Evolutionary conservation across 2,888 invertebrate species (phyloP).

Genomic region (Carabus problematicus): DNA sequence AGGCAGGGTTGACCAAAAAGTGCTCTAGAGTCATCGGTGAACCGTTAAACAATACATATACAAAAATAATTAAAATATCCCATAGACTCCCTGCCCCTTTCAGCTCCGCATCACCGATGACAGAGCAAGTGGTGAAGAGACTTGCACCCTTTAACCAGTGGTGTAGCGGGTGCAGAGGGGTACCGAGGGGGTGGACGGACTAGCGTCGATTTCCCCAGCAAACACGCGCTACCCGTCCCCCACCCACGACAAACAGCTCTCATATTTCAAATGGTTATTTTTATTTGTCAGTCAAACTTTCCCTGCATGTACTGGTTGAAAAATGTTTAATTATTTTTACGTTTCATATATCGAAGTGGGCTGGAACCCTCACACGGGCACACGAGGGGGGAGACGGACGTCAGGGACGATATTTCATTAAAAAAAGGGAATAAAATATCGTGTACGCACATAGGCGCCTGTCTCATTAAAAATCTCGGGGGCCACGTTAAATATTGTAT

Average conservation of each 20-base stretch:
- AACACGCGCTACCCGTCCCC: background rate
- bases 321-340: slow-evolving; percentile 63
- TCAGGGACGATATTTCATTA: slow-evolving; percentile 35
- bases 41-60: slow-evolving; percentile 35
- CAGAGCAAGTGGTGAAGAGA: slow-evolving; percentile 10
- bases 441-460: slow-evolving; percentile 34
- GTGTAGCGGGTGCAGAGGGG: background rate
- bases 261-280: slow-evolving; percentile 62
- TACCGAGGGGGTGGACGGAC: slow-evolving; percentile 2
- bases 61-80: slow-evolving; percentile 42
- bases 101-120: background rate
- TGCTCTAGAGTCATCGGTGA: slow-evolving; percentile 19
- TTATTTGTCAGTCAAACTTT: slow-evolving; percentile 63
- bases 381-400: background rate
- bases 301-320: slow-evolving; percentile 56
- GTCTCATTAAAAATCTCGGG: background rate
- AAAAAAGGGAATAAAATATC: slow-evolving; percentile 42
- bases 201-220: too few relatives aligned
- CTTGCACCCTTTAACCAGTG: background rate
- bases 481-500: too few relatives aligned
- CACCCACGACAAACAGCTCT: slow-evolving; percentile 45
- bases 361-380: slow-evolving; percentile 16
- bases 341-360: slow-evolving; percentile 60
- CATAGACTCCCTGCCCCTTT: background rate
- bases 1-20: background rate